These are phyloP conservation scores for Natator depressus DNA, from an alignment of 2,113 vertebrate genomes.

Conservation along the genomic window DNA sequence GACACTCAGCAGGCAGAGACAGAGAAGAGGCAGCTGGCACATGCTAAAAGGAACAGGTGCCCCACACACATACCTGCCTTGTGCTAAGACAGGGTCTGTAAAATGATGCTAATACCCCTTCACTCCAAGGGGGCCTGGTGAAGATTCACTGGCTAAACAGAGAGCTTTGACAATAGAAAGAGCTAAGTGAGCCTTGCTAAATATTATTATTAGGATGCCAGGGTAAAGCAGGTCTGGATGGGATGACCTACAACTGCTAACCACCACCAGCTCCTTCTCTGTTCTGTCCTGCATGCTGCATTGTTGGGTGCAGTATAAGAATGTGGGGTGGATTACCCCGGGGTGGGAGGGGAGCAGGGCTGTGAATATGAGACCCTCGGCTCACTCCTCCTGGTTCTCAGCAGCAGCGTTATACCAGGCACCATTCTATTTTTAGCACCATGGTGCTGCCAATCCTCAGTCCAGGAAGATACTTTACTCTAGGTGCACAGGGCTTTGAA, in stretches of 20 bases:
- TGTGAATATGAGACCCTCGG: neutral
- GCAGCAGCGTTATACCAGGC: neutral
- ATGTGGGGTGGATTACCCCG: neutral
- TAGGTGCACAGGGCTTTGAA: neutral
- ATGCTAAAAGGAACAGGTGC: neutral
- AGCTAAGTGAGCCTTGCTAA: neutral
- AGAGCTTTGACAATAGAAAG: neutral
- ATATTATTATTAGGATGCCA: neutral
- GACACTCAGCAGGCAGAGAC: neutral
- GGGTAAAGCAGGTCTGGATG: neutral
- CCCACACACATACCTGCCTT: neutral
- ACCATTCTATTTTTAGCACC: neutral
- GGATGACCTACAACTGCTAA: neutral
- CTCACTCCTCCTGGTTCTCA: neutral
- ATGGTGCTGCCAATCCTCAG: neutral
- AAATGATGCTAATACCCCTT: neutral
- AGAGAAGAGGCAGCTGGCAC: neutral
- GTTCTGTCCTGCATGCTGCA: neutral
- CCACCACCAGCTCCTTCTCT: neutral
- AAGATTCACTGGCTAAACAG: neutral
- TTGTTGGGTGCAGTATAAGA: neutral
- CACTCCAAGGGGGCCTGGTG: neutral
- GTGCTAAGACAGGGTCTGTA: neutral
- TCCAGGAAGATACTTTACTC: neutral
- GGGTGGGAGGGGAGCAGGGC: neutral